Evolutionary conservation across 2,888 invertebrate species (phyloP), one percentile per base, ranked within the genome.

Genomic region (Stenoptilia bipunctidactyla): DNA sequence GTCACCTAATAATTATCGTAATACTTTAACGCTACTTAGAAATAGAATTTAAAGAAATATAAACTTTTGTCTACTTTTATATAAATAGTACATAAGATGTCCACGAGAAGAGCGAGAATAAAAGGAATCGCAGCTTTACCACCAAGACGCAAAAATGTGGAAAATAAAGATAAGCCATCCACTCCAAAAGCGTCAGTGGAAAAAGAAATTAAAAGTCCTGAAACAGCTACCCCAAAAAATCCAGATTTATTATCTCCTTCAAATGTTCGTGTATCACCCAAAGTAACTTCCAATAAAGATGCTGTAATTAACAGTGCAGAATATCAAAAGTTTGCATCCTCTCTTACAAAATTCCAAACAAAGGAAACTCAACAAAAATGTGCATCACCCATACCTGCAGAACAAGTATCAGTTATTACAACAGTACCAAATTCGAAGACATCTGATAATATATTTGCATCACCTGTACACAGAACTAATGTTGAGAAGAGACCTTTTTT

Each of bases 81-180:
- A n/a, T n/a, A n/a, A n/a, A n/a, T n/a, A n/a, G n/a, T n/a, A n/a
- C n/a, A 20, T 8, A 20, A 20, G 34, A 90, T 90, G 90, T 86
- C 89, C 40, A 86, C 87, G 36, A 77, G 91, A 70, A 72, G 92
- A 56, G 88, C 90, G 38, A 85, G 92, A 67, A 90, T 92, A 52
- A 92, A 92, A 83, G 90, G 89, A 41, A 85, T 90, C 52, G 90
- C 90, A 35, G 88, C 90, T 46, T 82, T 92, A 47, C 89, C 90
- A 35, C 85, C 87, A 15, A 68, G 79, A 43, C 64, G 79, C 55
- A 74, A 72, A 57, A 76, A 74, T 55, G 58, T 52, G 14, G 75
- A 70, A 27, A 59, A 47, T 42, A 39, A 46, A 13, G 66, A 67
- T n/a, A 55, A 58, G 37, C 46, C 52, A n/a, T 44, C 37, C 12